Conservation (phyloP, 2,797 vertebrate genomes). For the Phrynocephalus guinanensis region DNA sequence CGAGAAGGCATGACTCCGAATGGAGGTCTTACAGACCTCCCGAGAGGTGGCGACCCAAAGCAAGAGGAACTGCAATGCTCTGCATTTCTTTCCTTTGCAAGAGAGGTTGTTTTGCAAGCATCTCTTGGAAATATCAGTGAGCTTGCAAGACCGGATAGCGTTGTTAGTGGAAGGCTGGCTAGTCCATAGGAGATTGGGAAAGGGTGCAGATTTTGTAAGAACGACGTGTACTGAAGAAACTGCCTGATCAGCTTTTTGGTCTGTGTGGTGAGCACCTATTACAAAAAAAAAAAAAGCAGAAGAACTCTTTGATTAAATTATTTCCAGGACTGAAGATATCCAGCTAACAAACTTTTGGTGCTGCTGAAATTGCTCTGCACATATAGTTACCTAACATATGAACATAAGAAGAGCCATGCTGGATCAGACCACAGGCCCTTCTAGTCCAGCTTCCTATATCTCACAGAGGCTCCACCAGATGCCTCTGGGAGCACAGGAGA, state of each 20-base stretch:
- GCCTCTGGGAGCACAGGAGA: too few species aligned
- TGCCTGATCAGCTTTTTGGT: too few species aligned
- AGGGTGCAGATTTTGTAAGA: background rate
- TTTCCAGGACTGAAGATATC: background rate
- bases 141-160: background rate
- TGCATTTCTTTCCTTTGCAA: constrained; percentile 6
- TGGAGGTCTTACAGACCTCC: too few species aligned
- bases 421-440: too few species aligned
- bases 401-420: too few species aligned
- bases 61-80: too few species aligned
- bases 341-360: background rate
- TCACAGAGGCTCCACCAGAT: too few species aligned
- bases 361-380: background rate
- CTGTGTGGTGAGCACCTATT: background rate
- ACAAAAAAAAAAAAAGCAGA: background rate
- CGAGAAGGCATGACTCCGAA: too few species aligned
- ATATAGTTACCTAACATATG: background rate
- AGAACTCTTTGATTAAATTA: background rate
- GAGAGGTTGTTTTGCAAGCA: background rate
- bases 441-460: too few species aligned
- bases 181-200: background rate
- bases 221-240: background rate
- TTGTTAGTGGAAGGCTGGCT: background rate
- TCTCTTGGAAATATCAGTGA: background rate
- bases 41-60: too few species aligned